These are phyloP conservation scores for Physocephala rufipes DNA, from an alignment of 2,888 invertebrate genomes.

Conservation along the genomic window DNA sequence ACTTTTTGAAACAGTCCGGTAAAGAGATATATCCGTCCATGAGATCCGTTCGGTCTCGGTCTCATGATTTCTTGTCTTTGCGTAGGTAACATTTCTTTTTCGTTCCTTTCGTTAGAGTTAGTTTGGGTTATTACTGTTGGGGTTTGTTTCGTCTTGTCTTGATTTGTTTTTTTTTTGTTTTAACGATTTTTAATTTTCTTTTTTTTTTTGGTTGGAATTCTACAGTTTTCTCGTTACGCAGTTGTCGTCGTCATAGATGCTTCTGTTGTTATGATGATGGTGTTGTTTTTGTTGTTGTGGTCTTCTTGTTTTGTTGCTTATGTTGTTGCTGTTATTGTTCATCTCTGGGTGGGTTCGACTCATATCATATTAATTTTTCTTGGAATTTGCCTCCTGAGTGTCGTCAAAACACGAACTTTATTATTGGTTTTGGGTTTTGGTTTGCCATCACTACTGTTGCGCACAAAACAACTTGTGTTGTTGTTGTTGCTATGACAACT, in stretches of 20 bases:
- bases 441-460: conserved; percentile 4
- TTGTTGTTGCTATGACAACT: background rate
- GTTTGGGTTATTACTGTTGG: background rate
- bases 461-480: no score
- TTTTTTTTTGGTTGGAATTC: conserved; percentile 6
- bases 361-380: conserved; percentile 20
- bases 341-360: conserved; percentile 15
- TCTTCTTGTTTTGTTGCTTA: conserved; percentile 8
- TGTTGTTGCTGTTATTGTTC: conserved; percentile 13
- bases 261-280: conserved; percentile 14
- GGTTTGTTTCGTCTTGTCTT: background rate
- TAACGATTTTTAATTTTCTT: no score
- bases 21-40: background rate
- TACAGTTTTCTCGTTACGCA: conserved; percentile 12
- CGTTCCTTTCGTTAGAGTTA: background rate
- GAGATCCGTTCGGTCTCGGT: conserved; percentile 13
- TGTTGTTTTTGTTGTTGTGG: conserved; percentile 6
- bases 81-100: conserved; percentile 34
- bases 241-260: background rate
- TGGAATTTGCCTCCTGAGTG: conserved; percentile 23
- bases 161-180: conserved; percentile 2
- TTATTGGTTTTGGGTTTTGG: background rate
- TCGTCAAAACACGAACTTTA: conserved; percentile 11
- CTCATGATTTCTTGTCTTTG: conserved; percentile 5
- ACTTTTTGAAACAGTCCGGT: background rate